Percentiles rank a stretch among this genome's conserved stretches.
Conservation (phyloP, 2,888 invertebrate genomes). For the Drosophila trichaetosa region DNA sequence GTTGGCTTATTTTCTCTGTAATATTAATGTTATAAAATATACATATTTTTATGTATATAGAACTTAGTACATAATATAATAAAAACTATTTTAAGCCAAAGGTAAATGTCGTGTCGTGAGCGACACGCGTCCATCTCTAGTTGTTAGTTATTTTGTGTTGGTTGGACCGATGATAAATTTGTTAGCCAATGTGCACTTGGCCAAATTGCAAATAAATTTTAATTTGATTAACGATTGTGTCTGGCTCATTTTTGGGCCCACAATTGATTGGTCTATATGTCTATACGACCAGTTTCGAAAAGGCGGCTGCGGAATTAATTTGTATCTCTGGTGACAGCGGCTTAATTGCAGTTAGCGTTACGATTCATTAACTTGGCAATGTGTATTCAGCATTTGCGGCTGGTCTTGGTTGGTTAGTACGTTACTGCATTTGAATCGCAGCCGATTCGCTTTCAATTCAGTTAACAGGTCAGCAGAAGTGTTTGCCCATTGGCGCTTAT, state of each 20-base stretch:
- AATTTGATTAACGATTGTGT: conserved; percentile 74
- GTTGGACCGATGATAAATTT: conserved; percentile 55
- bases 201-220: conserved; percentile 65
- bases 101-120: not conserved
- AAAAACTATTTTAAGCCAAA: not conserved
- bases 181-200: conserved; percentile 32
- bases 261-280: conserved; percentile 51
- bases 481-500: conserved; percentile 37
- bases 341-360: conserved; percentile 37
- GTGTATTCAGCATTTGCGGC: conserved; percentile 10
- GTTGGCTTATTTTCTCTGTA: not conserved
- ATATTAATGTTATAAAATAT: not conserved
- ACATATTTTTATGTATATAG: not conserved
- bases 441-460: conserved; percentile 50
- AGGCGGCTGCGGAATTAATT: conserved; percentile 55
- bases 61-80: not conserved
- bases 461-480: conserved; percentile 42
- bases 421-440: conserved; percentile 13
- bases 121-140: conserved; percentile 13
- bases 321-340: conserved; percentile 38
- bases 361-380: conserved; percentile 53
- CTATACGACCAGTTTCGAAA: conserved; percentile 11
- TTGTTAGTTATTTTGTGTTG: conserved; percentile 28
- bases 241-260: conserved; percentile 39
- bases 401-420: conserved; percentile 13